Evolutionary conservation across 1,140 invertebrate species (phyloP).

Genomic region (Tribolium madens): DNA sequence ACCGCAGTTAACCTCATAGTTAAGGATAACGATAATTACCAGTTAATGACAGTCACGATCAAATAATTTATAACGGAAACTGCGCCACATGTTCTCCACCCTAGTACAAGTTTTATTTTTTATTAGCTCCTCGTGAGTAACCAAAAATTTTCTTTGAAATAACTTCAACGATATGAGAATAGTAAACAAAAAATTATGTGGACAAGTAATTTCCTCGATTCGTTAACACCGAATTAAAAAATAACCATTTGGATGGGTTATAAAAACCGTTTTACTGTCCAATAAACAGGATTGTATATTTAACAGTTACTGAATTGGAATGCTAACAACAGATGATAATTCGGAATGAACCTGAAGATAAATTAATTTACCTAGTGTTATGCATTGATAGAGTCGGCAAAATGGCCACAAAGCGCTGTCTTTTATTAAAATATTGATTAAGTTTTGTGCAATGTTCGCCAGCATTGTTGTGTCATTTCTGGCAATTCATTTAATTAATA

Average conservation of each 20-base stretch:
- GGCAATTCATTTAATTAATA: constrained; percentile 14
- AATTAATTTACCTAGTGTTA: constrained; percentile 5
- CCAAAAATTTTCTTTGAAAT: no score
- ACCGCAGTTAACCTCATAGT: constrained; percentile 22
- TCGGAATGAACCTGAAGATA: not conserved
- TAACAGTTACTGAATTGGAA: not conserved
- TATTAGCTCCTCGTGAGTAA: not conserved
- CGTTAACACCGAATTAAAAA: constrained; percentile 20
- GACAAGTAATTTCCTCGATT: constrained; percentile 1
- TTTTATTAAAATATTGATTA: constrained; percentile 26
- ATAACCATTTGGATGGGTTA: constrained; percentile 5
- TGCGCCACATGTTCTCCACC: not conserved
- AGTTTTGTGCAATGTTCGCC: not conserved
- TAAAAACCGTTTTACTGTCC: constrained; percentile 27
- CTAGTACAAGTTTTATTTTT: not conserved
- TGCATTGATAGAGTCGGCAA: not conserved
- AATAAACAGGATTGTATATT: constrained; percentile 12
- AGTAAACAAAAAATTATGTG: not conserved
- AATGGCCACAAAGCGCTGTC: not conserved
- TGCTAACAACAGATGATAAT: constrained; percentile 5
- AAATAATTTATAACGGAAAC: constrained; percentile 23
- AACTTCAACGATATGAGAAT: no score
- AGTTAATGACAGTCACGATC: constrained; percentile 35
- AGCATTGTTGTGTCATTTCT: constrained; percentile 23
- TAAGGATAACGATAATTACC: constrained; percentile 30